A percentile compares a stretch with the other conserved stretches of the same genome.
Evolutionary conservation across 2,113 vertebrate genomes (phyloP).

Genomic region (Agelaius tricolor): DNA sequence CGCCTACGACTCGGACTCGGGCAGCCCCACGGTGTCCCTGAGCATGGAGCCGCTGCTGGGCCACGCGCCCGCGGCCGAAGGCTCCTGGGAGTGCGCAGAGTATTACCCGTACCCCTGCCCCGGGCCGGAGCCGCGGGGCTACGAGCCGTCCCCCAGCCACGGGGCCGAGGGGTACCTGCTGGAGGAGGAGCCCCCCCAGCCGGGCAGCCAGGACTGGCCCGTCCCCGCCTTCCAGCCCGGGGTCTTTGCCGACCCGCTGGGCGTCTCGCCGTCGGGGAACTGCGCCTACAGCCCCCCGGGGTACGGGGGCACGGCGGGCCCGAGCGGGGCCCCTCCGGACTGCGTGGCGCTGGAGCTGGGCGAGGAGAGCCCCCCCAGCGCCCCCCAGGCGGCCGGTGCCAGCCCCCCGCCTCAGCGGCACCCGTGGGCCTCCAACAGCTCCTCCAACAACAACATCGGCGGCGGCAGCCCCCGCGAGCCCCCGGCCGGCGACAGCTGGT

Average conservation of each 20-base stretch:
- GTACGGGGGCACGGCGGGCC: neutral
- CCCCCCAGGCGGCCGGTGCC: slow-evolving; percentile 30
- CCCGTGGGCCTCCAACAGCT: slow-evolving; percentile 85
- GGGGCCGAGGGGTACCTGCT: slow-evolving; percentile 70
- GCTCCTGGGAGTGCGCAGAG: slow-evolving; percentile 42
- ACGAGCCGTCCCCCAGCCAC: slow-evolving; percentile 68
- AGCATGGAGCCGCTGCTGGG: slow-evolving; percentile 89
- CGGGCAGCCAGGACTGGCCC: slow-evolving; percentile 77
- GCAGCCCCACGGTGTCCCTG: slow-evolving; percentile 80
- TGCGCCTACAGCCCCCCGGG: neutral
- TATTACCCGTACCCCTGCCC: neutral
- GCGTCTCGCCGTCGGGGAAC: slow-evolving; percentile 66
- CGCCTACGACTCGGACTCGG: slow-evolving; percentile 74
- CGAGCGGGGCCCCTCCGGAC: neutral
- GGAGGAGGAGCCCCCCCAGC: slow-evolving; percentile 59
- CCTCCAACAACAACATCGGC: slow-evolving; percentile 85
- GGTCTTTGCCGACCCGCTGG: slow-evolving; percentile 78
- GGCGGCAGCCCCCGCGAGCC: slow-evolving; percentile 36
- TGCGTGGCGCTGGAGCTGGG: slow-evolving; percentile 27
- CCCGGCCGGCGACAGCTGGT: slow-evolving; percentile 54
- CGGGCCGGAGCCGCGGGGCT: slow-evolving; percentile 16
- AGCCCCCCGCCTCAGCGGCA: slow-evolving; percentile 33
- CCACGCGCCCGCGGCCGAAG: slow-evolving; percentile 17
- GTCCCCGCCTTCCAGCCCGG: slow-evolving; percentile 75
- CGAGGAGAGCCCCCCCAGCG: neutral